A percentile compares a stretch with the other conserved stretches of the same genome.
phyloP scores from a whole-genome alignment of 2,113 vertebrate genomes.

The Actenoides lindsayi region DNA sequence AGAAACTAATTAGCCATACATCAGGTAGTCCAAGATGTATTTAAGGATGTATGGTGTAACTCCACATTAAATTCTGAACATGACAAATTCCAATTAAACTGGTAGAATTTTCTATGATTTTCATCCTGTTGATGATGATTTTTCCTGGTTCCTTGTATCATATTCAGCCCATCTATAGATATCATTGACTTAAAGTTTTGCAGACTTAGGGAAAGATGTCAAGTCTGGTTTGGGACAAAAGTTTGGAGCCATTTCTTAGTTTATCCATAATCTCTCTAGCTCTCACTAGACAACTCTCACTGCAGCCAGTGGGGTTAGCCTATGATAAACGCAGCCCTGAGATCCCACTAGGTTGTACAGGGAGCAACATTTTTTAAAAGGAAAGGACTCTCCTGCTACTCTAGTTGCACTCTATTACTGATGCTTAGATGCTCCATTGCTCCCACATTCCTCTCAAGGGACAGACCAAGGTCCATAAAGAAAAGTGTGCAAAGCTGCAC shows the following conservation, averaged over 20 bases:
- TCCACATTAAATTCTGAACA: neutral
- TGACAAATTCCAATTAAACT: neutral
- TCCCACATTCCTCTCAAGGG: conserved; percentile 23
- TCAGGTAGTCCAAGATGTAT: neutral
- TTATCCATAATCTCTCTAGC: neutral
- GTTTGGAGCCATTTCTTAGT: conserved; percentile 44
- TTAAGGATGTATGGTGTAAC: neutral
- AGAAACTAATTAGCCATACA: neutral
- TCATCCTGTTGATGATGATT: neutral
- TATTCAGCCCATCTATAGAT: neutral
- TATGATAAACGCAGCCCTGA: neutral
- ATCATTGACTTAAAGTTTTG: neutral
- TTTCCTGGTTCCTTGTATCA: neutral
- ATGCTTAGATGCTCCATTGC: conserved; percentile 36
- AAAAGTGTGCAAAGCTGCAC: neutral
- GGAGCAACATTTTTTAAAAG: conserved; percentile 48
- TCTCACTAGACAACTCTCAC: neutral
- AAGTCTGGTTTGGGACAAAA: neutral
- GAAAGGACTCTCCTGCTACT: conserved; percentile 25
- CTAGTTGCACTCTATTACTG: neutral
- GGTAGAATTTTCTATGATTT: neutral
- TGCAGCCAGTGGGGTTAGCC: conserved; percentile 24
- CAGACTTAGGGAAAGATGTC: neutral
- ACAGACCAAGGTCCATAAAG: neutral
- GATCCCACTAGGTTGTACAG: neutral